These are phyloP conservation scores for Sminthopsis crassicaudata DNA, from an alignment of 2,113 vertebrate species.

Conservation along the genomic window DNA sequence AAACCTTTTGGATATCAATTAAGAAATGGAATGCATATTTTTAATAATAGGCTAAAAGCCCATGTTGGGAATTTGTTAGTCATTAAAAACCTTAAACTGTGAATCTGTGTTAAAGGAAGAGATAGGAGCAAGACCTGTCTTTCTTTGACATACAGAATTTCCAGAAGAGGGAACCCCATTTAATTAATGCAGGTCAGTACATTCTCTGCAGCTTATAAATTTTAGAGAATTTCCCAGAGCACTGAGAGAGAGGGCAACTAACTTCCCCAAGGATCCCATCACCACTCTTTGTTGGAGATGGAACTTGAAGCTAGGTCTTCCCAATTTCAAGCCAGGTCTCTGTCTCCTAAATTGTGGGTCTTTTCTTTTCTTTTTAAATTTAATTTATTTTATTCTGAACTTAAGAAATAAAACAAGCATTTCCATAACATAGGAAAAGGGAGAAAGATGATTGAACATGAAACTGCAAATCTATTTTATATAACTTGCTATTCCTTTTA, in stretches of 20 bases:
- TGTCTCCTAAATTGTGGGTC: neutral
- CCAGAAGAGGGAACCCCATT: neutral
- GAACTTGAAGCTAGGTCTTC: neutral
- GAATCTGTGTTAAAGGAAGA: neutral
- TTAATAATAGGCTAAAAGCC: neutral
- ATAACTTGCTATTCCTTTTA: neutral
- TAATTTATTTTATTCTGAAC: neutral
- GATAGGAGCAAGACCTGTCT: neutral
- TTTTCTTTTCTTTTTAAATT: neutral
- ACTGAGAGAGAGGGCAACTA: neutral
- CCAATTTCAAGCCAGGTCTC: neutral
- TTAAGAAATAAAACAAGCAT: neutral
- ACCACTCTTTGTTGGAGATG: neutral
- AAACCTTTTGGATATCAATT: conserved; percentile 10
- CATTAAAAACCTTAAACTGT: conserved; percentile 35
- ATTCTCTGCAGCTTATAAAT: neutral
- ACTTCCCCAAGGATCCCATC: neutral
- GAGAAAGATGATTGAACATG: neutral
- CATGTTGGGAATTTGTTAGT: conserved; percentile 1
- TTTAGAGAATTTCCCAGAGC: neutral
- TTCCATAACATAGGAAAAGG: neutral
- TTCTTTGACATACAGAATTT: neutral
- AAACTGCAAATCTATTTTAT: neutral
- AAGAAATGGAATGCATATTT: neutral
- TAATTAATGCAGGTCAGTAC: neutral